phyloP scores from a whole-genome alignment of 1,140 invertebrate genomes.

The Drosophila ananassae region DNA sequence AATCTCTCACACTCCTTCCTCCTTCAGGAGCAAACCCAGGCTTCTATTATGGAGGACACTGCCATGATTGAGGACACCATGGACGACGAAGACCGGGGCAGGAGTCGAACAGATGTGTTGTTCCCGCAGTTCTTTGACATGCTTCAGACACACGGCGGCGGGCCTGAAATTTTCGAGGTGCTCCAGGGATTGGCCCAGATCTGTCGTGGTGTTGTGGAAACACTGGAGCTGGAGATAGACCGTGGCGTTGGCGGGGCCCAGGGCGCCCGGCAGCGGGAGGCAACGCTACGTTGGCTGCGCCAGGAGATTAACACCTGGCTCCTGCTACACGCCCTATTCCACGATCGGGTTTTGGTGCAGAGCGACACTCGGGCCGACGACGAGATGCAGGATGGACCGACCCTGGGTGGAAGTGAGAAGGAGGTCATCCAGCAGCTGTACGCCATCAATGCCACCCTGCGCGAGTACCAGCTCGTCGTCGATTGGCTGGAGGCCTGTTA shows the following conservation, averaged over 20 bases:
- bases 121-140: slow-evolving; percentile 87
- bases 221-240: slow-evolving; percentile 74
- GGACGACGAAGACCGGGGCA: slow-evolving; percentile 55
- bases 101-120: slow-evolving; percentile 84
- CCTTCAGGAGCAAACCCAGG: slow-evolving; percentile 38
- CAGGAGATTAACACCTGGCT: slow-evolving; percentile 95
- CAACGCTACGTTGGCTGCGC: slow-evolving; percentile 85
- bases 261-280: slow-evolving; percentile 51
- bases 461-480: slow-evolving; percentile 93
- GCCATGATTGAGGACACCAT: slow-evolving; percentile 30
- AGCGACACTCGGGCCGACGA: slow-evolving; percentile 84
- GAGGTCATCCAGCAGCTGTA: slow-evolving; percentile 84
- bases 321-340: slow-evolving; percentile 91
- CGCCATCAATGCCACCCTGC: slow-evolving; percentile 87
- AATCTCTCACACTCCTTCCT: slow-evolving; percentile 49
- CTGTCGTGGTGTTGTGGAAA: slow-evolving; percentile 84
- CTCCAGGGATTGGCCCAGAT: slow-evolving; percentile 86
- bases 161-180: slow-evolving; percentile 86
- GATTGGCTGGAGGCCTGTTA: slow-evolving; percentile 96
- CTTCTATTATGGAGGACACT: slow-evolving; percentile 15
- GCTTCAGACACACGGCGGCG: slow-evolving; percentile 85
- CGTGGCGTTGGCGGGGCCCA: slow-evolving; percentile 41
- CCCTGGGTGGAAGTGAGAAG: slow-evolving; percentile 86
- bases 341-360: slow-evolving; percentile 88
- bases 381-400: slow-evolving; percentile 84